Percentiles rank a stretch among this genome's conserved stretches.
phyloP scores from a whole-genome alignment of 2,797 vertebrate genomes.

The Xenentodon cancila region DNA sequence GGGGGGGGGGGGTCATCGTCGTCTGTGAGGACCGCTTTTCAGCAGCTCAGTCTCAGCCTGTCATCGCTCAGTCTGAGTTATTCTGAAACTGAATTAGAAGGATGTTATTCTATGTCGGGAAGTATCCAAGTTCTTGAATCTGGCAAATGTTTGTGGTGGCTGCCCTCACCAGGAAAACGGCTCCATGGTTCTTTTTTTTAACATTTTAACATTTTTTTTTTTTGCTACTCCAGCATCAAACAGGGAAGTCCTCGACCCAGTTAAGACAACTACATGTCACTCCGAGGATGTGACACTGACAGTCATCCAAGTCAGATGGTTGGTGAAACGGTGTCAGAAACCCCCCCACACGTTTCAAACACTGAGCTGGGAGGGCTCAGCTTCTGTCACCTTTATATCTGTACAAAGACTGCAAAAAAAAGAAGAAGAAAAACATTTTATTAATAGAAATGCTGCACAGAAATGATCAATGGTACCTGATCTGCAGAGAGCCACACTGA shows the following conservation, averaged over 20 bases:
- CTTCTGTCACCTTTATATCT: too few species aligned
- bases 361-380: too few species aligned
- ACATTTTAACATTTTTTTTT: too few species aligned
- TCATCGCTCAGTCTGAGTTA: slow-evolving; percentile 51
- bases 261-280: not conserved
- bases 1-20: slow-evolving; percentile 7
- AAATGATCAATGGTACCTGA: too few species aligned
- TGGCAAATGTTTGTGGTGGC: slow-evolving; percentile 16
- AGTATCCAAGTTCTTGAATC: slow-evolving; percentile 10
- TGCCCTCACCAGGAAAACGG: slow-evolving; percentile 16
- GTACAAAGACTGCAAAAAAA: too few species aligned
- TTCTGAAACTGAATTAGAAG: slow-evolving; percentile 21
- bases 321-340: not conserved
- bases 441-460: too few species aligned
- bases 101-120: slow-evolving; percentile 26
- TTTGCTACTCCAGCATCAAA: not conserved
- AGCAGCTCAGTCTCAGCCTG: slow-evolving; percentile 44
- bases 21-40: slow-evolving; percentile 46
- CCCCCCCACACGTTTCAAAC: not conserved
- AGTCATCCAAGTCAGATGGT: too few species aligned
- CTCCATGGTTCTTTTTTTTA: not conserved
- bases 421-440: too few species aligned
- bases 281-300: too few species aligned
- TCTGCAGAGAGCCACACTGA: too few species aligned
- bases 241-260: not conserved